Evolutionary conservation across 2,888 invertebrate genomes (phyloP).

Genomic region (Unio delphinus): DNA sequence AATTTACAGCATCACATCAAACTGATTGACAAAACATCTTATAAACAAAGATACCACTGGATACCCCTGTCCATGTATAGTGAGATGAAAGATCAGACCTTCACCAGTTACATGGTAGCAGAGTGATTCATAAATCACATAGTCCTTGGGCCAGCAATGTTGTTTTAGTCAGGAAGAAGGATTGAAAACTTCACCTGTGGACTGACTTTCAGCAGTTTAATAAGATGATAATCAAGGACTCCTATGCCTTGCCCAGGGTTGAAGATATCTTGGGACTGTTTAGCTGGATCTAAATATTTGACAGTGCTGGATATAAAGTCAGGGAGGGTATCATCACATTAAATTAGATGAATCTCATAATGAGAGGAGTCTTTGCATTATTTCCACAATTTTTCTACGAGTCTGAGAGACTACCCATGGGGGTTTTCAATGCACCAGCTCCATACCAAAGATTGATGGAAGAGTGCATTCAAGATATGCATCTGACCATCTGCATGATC

Average conservation of each 20-base stretch:
- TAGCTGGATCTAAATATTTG: conserved; percentile 5
- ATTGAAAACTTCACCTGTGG: too few relatives aligned
- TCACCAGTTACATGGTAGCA: too few relatives aligned
- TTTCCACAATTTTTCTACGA: conserved; percentile 6
- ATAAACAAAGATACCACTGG: too few relatives aligned
- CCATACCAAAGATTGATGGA: conserved; percentile 15
- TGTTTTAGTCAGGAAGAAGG: too few relatives aligned
- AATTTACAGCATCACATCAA: too few relatives aligned
- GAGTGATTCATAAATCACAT: too few relatives aligned
- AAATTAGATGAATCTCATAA: conserved; percentile 11
- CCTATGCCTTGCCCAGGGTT: not conserved
- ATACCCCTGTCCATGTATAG: too few relatives aligned
- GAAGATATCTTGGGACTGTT: conserved; percentile 11
- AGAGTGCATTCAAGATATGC: conserved; percentile 8
- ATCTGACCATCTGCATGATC: conserved; percentile 13
- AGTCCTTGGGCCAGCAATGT: too few relatives aligned
- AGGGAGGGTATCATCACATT: conserved; percentile 8
- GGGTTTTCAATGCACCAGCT: conserved; percentile 9
- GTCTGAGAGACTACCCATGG: conserved; percentile 1
- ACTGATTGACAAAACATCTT: too few relatives aligned
- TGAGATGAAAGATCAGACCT: too few relatives aligned
- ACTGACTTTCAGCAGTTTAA: too few relatives aligned
- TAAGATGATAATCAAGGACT: too few relatives aligned
- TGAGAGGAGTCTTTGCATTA: conserved; percentile 4
- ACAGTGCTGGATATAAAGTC: conserved; percentile 6